These are phyloP conservation scores for Siniperca knerii DNA, from an alignment of 2,113 vertebrate species.

Conservation along the genomic window DNA sequence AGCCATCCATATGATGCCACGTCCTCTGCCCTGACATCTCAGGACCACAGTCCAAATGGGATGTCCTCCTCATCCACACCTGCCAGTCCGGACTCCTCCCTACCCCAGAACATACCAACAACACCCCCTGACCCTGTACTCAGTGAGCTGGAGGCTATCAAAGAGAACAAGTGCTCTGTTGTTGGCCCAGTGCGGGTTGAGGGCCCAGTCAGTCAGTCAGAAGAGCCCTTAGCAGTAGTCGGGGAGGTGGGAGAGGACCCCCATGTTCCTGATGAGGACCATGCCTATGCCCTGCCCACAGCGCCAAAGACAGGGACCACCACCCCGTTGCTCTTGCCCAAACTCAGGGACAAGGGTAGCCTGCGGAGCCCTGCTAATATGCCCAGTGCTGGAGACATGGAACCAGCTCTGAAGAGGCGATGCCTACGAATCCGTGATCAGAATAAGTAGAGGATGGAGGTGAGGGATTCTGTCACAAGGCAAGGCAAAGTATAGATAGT, in stretches of 20 bases:
- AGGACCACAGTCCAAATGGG: conserved; percentile 76
- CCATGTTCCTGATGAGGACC: conserved; percentile 95
- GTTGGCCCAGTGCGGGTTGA: conserved; percentile 81
- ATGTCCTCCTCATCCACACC: conserved; percentile 83
- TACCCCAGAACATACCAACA: conserved; percentile 65
- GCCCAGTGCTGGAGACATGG: conserved; percentile 89
- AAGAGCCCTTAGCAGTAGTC: conserved; percentile 84
- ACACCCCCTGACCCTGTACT: conserved; percentile 81
- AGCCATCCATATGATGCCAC: conserved; percentile 54
- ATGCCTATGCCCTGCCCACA: conserved; percentile 94
- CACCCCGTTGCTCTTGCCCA: conserved; percentile 93
- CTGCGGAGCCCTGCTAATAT: conserved; percentile 86
- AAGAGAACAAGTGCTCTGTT: conserved; percentile 92
- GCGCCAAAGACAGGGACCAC: conserved; percentile 91
- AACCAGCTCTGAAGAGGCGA: conserved; percentile 95
- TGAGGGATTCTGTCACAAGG: conserved; percentile 61
- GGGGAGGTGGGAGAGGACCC: conserved; percentile 90
- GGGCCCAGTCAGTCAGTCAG: conserved; percentile 76
- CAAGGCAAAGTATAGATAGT: conserved; percentile 21
- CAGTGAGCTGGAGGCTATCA: conserved; percentile 93
- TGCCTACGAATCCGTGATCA: conserved; percentile 98
- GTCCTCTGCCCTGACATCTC: conserved; percentile 53
- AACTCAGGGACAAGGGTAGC: conserved; percentile 94
- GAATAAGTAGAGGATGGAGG: conserved; percentile 90
- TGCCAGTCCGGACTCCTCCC: conserved; percentile 79